These are phyloP conservation scores for Buceros bicornis DNA, from an alignment of 2,797 vertebrate genomes.

Conservation along the genomic window DNA sequence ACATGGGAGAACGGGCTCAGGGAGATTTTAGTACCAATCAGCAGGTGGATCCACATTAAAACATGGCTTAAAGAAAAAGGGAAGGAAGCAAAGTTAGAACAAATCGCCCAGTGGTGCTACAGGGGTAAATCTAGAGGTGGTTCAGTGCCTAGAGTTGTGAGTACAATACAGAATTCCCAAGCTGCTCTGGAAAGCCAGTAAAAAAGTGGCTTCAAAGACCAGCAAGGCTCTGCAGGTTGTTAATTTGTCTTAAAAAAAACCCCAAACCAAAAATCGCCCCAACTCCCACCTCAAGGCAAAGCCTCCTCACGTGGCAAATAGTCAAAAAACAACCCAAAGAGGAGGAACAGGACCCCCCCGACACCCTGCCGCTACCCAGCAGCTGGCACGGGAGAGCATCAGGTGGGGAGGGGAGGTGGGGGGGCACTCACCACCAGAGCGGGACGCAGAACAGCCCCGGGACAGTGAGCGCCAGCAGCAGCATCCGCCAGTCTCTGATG, in stretches of 20 bases:
- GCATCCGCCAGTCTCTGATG: conserved; percentile 90
- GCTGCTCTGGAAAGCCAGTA: background rate
- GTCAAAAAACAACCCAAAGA: background rate
- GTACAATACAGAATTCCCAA: background rate
- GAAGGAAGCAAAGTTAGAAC: background rate
- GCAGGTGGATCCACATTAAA: background rate
- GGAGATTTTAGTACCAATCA: background rate
- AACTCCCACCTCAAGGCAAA: background rate
- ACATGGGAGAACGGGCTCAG: background rate
- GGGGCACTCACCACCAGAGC: conserved; percentile 91
- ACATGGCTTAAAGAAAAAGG: background rate
- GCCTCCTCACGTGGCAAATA: background rate
- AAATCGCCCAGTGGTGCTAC: background rate
- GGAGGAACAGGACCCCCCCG: background rate
- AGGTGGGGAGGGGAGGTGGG: background rate
- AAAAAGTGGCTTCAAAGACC: background rate
- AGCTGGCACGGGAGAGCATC: background rate
- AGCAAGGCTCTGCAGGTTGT: background rate
- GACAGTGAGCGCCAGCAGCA: conserved; percentile 83
- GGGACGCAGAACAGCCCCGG: conserved; percentile 85
- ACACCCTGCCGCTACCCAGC: background rate
- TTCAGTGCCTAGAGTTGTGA: background rate
- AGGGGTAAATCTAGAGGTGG: background rate
- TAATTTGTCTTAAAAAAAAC: background rate
- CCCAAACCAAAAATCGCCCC: background rate